Evolutionary conservation across 2,797 vertebrate species (phyloP).

Genomic region (Nyctalus aviator): DNA sequence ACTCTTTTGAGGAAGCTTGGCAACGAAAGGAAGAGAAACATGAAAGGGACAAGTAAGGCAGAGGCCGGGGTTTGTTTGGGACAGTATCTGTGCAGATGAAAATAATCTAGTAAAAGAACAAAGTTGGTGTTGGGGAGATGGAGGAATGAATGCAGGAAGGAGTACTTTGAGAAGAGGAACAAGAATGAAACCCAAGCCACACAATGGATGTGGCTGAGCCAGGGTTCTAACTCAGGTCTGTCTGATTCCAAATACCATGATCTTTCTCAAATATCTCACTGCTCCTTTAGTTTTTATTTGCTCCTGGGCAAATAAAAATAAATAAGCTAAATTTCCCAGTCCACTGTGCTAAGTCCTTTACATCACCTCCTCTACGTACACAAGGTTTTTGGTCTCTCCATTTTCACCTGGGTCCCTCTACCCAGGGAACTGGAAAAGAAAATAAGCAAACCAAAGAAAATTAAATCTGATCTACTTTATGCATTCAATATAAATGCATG

Average conservation of each 20-base stretch:
- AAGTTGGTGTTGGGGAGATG: too few relatives aligned
- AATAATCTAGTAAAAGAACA: too few relatives aligned
- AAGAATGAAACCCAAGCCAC: not conserved
- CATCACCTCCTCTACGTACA: slow-evolving; percentile 12
- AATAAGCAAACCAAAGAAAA: slow-evolving; percentile 69
- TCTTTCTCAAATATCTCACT: not conserved
- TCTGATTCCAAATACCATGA: too few relatives aligned
- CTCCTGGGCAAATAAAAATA: not conserved
- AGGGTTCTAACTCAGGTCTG: too few relatives aligned
- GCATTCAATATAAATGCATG: slow-evolving; percentile 66
- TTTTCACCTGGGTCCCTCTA: not conserved
- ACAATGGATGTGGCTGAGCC: too few relatives aligned
- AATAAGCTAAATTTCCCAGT: not conserved
- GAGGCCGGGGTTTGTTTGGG: not conserved
- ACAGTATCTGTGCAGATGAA: too few relatives aligned
- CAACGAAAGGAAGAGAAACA: not conserved
- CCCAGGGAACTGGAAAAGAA: slow-evolving; percentile 64
- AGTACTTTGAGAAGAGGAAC: not conserved
- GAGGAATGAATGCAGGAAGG: too few relatives aligned
- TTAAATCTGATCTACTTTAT: slow-evolving; percentile 72
- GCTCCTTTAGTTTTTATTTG: not conserved
- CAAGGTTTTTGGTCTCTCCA: not conserved
- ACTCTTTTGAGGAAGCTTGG: not conserved
- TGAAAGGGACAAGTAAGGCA: not conserved
- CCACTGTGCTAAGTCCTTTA: not conserved